Percentiles rank a stretch among this genome's conserved stretches.
Conservation (phyloP, 2,888 invertebrate species). For the Volucella inanis region DNA sequence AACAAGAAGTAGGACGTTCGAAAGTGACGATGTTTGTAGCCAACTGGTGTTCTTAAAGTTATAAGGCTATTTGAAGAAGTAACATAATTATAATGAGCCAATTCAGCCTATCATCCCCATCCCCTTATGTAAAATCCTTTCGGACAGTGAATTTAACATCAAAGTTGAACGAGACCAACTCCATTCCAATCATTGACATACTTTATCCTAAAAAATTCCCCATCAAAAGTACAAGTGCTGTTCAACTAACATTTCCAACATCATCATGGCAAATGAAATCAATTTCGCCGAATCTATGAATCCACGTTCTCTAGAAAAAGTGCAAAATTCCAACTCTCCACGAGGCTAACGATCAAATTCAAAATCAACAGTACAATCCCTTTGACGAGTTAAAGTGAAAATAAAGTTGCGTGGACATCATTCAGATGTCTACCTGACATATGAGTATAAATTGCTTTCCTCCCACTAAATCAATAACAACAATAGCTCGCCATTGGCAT, state of each 20-base stretch:
- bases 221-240: no score
- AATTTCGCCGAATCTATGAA: slow-evolving; percentile 10
- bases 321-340: slow-evolving; percentile 3
- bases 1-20: no score
- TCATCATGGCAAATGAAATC: background rate
- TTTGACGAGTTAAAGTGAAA: slow-evolving; percentile 14
- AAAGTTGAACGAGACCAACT: no score
- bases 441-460: slow-evolving; percentile 4
- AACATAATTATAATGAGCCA: no score
- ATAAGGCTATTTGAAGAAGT: no score
- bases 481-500: background rate
- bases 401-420: background rate
- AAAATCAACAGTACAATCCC: slow-evolving; percentile 23
- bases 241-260: slow-evolving; percentile 14
- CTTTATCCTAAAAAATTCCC: no score
- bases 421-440: slow-evolving; percentile 2
- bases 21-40: no score
- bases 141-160: no score
- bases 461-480: background rate
- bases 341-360: background rate
- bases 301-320: background rate
- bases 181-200: no score
- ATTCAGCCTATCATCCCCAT: no score
- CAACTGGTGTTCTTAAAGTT: no score
- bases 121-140: no score